Evolutionary conservation across 2,888 invertebrate genomes (phyloP), one percentile per base, ranked within the genome.

Genomic region (Strigamia crassipes): DNA sequence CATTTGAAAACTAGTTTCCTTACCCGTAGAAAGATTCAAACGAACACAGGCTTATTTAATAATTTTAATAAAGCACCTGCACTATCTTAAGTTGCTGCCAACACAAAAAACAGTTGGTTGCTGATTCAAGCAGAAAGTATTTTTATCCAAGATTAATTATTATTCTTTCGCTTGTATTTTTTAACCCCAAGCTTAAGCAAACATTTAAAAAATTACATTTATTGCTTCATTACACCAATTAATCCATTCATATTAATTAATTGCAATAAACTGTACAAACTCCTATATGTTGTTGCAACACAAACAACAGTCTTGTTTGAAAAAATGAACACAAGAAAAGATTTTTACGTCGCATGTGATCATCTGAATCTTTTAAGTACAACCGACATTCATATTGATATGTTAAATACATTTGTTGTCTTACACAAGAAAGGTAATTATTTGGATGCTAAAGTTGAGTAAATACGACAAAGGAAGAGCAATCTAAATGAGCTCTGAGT

Each of bases 351-450:
- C 27, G 61, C 61, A n/a, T 80, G 80, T 80, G 61, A 38, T 80
- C 80, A 38, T 80, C 51, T 80, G 80, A 80, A 80, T 80, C 80
- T 80, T 42, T 42, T 80, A 80, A 79, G 79, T 41, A 78, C 78
- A 78, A 61, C 61, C 61, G 61, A 80, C 80, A 80, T 23, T 61
- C 56, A 23, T 41, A 80, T 38, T 80, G 80, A 80, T 80, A 80
- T 80, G 80, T 80, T 56, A 80, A 79, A 78, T 38, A 78, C 38
- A 78, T 78, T 78, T 78, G 38, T 31, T 78, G 38, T 38, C 31
- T 78, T 31, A 78, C 38, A 78, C 31, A 31, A 38, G 31, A 38
- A 38, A 78, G n/a, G 78, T 31, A 38, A 78, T 78, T 38, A 38
- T 78, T 18, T 38, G 78, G 31, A 38, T 78, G 78, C 78, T 78